These are phyloP conservation scores for Dendroctonus valens DNA, from an alignment of 1,140 invertebrate genomes.

Conservation along the genomic window DNA sequence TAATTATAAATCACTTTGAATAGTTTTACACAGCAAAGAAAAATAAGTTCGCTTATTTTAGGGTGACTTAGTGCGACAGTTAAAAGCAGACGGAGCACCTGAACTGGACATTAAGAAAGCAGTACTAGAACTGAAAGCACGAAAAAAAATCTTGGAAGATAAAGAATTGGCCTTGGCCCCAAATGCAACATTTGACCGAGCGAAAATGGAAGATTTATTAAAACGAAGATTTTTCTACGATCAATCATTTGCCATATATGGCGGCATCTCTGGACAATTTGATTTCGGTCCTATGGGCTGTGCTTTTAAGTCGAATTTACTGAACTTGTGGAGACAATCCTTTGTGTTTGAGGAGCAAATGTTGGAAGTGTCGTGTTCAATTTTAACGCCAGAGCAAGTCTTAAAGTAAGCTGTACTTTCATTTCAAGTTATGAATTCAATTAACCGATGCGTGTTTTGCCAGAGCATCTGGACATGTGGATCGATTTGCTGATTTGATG, in stretches of 20 bases:
- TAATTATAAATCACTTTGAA: too few species aligned
- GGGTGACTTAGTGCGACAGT: conserved; percentile 84
- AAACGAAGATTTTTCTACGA: conserved; percentile 98
- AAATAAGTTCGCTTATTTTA: conserved; percentile 44
- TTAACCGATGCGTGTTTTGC: conserved; percentile 24
- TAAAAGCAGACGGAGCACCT: conserved; percentile 83
- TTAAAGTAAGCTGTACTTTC: conserved; percentile 64
- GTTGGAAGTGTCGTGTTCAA: conserved; percentile 97
- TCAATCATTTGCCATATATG: conserved; percentile 99
- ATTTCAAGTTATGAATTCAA: not conserved
- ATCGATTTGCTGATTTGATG: conserved; percentile 98
- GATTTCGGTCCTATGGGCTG: conserved; percentile 99
- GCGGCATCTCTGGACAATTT: conserved; percentile 89
- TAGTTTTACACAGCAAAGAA: not conserved
- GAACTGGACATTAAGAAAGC: conserved; percentile 92
- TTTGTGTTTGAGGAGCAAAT: conserved; percentile 98
- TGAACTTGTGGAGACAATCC: conserved; percentile 92
- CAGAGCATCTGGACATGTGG: conserved; percentile 96
- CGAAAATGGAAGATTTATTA: conserved; percentile 95
- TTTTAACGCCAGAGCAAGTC: conserved; percentile 94
- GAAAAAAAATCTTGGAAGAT: conserved; percentile 92
- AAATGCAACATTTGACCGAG: conserved; percentile 79
- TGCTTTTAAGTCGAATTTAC: conserved; percentile 93
- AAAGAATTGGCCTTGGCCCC: conserved; percentile 86
- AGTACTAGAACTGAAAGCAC: conserved; percentile 85